A percentile compares a stretch with the other conserved stretches of the same genome.
These are phyloP conservation scores for Stictonetta naevosa DNA, from an alignment of 2,113 vertebrate species.

Conservation along the genomic window DNA sequence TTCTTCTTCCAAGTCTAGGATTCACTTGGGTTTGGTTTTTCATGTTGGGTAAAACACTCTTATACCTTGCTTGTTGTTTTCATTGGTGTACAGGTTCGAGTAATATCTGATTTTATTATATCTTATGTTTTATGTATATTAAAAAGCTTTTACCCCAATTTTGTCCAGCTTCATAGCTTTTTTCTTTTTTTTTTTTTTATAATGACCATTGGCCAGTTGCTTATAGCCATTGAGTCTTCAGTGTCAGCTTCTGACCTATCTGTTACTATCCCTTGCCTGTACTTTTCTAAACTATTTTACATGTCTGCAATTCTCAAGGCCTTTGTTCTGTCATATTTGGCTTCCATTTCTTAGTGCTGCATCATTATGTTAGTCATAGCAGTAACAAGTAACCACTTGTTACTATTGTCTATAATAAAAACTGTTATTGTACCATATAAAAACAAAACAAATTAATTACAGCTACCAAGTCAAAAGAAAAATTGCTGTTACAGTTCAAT, in stretches of 20 bases:
- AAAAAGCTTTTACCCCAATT: background rate
- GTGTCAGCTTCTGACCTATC: background rate
- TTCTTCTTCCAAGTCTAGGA: background rate
- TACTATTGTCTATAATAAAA: background rate
- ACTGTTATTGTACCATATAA: background rate
- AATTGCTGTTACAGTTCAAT: background rate
- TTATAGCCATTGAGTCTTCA: background rate
- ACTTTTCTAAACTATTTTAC: background rate
- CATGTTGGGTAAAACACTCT: background rate
- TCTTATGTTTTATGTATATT: background rate
- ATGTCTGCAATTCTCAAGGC: background rate
- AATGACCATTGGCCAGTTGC: background rate
- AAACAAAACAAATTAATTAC: background rate
- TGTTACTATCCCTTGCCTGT: background rate
- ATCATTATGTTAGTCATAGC: background rate
- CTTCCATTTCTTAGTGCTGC: background rate
- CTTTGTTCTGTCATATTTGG: background rate
- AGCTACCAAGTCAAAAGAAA: background rate
- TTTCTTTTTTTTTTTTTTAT: background rate
- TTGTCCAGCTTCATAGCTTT: background rate
- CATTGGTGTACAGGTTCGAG: background rate
- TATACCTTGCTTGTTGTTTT: background rate
- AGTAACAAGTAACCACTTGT: background rate
- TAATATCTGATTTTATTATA: background rate
- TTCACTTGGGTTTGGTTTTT: background rate